phyloP scores from a whole-genome alignment of 1,140 invertebrate genomes.

The Achatina immaculata region DNA sequence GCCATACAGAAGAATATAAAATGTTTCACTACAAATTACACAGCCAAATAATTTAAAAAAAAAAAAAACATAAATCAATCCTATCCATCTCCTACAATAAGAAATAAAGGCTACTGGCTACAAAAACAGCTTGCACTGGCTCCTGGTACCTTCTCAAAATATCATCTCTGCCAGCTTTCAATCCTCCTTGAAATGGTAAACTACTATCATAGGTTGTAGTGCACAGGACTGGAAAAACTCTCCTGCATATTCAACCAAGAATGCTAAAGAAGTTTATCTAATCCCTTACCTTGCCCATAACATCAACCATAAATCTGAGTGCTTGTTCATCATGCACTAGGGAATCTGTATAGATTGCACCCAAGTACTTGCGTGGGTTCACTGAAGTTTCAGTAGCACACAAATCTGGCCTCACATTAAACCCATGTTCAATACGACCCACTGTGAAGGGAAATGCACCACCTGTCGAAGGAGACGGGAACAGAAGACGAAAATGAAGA shows the following conservation, averaged over 20 bases:
- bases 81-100: neutral
- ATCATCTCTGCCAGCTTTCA: no score
- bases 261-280: no score
- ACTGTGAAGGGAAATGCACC: slow-evolving; percentile 77
- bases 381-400: slow-evolving; percentile 73
- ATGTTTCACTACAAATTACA: neutral
- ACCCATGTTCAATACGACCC: slow-evolving; percentile 75
- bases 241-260: no score
- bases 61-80: neutral
- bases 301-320: slow-evolving; percentile 73
- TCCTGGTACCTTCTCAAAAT: no score
- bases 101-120: no score
- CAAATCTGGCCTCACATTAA: slow-evolving; percentile 75
- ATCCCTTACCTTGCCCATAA: slow-evolving; percentile 73
- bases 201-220: no score
- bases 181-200: no score
- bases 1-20: neutral
- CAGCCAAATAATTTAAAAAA: neutral
- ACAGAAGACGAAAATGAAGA: neutral
- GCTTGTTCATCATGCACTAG: slow-evolving; percentile 75
- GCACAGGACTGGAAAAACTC: no score
- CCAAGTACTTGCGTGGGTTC: slow-evolving; percentile 72
- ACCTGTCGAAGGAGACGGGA: slow-evolving; percentile 51
- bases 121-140: no score
- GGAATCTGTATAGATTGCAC: slow-evolving; percentile 75